Conservation (phyloP, 2,797 vertebrate genomes). For the Molothrus aeneus region DNA sequence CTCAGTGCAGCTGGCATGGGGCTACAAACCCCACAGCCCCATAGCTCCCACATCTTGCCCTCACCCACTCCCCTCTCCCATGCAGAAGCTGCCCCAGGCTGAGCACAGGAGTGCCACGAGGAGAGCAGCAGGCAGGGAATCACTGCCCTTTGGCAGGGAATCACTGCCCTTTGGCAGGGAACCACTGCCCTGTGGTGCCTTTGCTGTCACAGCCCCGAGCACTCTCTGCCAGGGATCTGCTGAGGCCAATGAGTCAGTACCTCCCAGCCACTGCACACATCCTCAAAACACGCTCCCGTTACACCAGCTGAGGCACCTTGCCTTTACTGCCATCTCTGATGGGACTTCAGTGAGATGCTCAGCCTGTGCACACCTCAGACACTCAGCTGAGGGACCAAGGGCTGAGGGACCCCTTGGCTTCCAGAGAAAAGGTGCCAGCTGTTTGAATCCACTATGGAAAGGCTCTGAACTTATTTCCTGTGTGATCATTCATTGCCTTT, state of each 20-base stretch:
- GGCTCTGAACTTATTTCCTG: not conserved
- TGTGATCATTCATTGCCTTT: not conserved
- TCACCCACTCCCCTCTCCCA: not conserved
- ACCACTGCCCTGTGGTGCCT: not conserved
- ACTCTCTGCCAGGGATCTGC: not conserved
- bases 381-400: not conserved
- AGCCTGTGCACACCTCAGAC: not conserved
- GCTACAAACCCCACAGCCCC: not conserved
- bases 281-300: not conserved
- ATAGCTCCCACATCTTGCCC: accelerated
- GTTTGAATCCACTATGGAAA: not conserved
- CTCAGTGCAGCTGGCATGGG: not conserved
- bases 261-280: not conserved
- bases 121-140: not conserved
- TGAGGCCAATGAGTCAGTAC: not conserved
- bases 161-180: not conserved
- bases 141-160: not conserved
- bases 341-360: not conserved
- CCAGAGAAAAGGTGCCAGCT: not conserved
- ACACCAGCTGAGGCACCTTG: accelerated
- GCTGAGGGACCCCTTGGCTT: not conserved
- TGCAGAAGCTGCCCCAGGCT: accelerated
- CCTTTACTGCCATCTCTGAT: not conserved
- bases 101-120: not conserved
- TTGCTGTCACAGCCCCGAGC: not conserved